Evolutionary conservation across 2,113 vertebrate species (phyloP).

Genomic region (Oreochromis niloticus): DNA sequence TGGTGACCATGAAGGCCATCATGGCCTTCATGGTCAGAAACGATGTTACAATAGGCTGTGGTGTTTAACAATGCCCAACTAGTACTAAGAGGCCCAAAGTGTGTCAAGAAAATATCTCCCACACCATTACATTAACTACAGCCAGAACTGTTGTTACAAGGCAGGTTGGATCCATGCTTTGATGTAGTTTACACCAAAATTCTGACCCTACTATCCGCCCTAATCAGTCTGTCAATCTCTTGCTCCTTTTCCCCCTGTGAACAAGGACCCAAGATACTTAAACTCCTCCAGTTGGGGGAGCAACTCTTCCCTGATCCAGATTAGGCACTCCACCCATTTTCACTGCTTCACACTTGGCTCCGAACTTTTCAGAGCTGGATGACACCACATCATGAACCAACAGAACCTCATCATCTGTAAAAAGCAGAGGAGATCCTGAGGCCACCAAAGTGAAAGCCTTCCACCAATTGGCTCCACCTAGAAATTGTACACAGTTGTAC

Average conservation of each 20-base stretch:
- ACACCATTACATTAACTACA: not conserved
- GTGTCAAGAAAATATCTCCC: not conserved
- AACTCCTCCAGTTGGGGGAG: not conserved
- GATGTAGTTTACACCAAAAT: not conserved
- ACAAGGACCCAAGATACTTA: not conserved
- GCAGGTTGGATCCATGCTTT: not conserved
- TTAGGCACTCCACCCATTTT: not conserved
- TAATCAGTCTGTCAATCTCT: not conserved
- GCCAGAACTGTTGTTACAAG: not conserved
- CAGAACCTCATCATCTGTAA: not conserved
- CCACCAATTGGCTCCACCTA: not conserved
- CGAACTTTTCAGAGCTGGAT: not conserved
- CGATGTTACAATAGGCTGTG: not conserved
- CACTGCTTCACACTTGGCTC: not conserved
- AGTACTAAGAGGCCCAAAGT: not conserved
- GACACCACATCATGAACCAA: no score
- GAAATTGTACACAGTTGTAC: not conserved
- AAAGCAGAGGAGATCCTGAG: not conserved
- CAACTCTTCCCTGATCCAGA: not conserved
- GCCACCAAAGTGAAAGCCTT: not conserved
- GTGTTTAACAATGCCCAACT: not conserved
- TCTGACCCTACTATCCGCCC: not conserved
- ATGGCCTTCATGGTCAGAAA: not conserved
- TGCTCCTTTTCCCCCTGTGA: accelerated
- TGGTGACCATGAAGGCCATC: not conserved